Conservation (phyloP, 2,888 invertebrate genomes). For the Synergus umbraculus region DNA sequence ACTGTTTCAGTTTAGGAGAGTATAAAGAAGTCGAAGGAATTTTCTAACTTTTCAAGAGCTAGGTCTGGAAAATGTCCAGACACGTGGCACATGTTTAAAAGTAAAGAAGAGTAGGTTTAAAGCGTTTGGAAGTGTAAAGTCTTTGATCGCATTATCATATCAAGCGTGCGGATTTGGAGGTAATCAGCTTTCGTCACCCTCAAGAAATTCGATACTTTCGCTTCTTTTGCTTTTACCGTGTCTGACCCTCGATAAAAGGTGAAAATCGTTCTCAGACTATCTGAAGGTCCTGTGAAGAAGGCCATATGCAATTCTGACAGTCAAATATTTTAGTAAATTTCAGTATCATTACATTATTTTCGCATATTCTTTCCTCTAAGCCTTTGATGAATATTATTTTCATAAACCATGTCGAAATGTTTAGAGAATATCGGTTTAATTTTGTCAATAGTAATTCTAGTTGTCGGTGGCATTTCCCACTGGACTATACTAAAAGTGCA, state of each 20-base stretch:
- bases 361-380: neutral
- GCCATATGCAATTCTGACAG: neutral
- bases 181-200: slow-evolving; percentile 25
- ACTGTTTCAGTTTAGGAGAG: no score
- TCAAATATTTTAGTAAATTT: neutral
- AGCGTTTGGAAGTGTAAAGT: slow-evolving; percentile 61
- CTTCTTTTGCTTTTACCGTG: slow-evolving; percentile 40
- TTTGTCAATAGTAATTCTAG: neutral
- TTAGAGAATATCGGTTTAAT: neutral
- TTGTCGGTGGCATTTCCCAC: slow-evolving; percentile 65
- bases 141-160: slow-evolving; percentile 69
- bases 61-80: neutral
- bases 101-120: slow-evolving; percentile 67
- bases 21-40: neutral
- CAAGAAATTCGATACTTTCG: slow-evolving; percentile 47
- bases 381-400: neutral
- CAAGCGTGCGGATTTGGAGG: slow-evolving; percentile 65
- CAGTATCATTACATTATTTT: neutral
- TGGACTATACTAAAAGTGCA: slow-evolving; percentile 50
- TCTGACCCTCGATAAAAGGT: slow-evolving; percentile 21
- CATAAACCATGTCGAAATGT: neutral
- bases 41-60: neutral
- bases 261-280: neutral
- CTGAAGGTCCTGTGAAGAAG: neutral
- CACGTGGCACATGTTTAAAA: slow-evolving; percentile 41